These are phyloP conservation scores for Danaus chrysippus DNA, from an alignment of 2,888 invertebrate genomes.

Conservation along the genomic window DNA sequence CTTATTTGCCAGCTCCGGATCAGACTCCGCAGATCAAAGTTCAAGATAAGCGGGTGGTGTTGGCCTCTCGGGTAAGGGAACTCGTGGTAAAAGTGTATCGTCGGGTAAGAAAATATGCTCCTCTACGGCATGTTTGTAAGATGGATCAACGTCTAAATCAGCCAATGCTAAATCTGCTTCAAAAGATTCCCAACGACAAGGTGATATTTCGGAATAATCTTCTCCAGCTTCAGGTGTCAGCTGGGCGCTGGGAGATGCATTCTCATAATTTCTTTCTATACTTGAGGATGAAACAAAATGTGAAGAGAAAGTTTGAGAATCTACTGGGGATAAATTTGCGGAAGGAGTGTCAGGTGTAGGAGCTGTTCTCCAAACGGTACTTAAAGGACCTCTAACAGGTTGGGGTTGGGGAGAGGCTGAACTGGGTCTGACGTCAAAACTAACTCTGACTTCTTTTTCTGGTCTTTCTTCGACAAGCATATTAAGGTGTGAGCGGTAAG, in stretches of 20 bases:
- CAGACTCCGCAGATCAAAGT: conserved; percentile 74
- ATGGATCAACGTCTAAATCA: conserved; percentile 80
- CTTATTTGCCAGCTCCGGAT: conserved; percentile 63
- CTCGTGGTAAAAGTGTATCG: conserved; percentile 75
- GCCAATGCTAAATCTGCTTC: conserved; percentile 81
- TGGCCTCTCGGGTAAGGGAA: conserved; percentile 76
- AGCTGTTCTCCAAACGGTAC: conserved; percentile 68
- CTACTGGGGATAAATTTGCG: conserved; percentile 80
- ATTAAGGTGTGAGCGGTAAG: conserved; percentile 71
- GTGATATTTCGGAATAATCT: conserved; percentile 64
- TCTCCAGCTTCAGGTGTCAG: conserved; percentile 78
- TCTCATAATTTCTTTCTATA: conserved; percentile 67
- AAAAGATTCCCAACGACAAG: conserved; percentile 81
- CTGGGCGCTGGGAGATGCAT: conserved; percentile 78
- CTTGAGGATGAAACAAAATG: conserved; percentile 79
- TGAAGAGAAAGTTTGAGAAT: conserved; percentile 81
- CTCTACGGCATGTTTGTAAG: conserved; percentile 81
- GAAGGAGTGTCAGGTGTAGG: conserved; percentile 84
- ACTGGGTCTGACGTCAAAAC: conserved; percentile 64
- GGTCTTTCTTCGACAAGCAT: conserved; percentile 71
- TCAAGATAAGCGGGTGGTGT: conserved; percentile 78
- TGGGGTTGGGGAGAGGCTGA: conserved; percentile 59
- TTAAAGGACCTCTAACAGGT: conserved; percentile 66
- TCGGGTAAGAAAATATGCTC: conserved; percentile 80
- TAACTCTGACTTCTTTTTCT: conserved; percentile 71